Conservation (phyloP, 2,113 vertebrate species). For the Paradoxurus hermaphroditus region DNA sequence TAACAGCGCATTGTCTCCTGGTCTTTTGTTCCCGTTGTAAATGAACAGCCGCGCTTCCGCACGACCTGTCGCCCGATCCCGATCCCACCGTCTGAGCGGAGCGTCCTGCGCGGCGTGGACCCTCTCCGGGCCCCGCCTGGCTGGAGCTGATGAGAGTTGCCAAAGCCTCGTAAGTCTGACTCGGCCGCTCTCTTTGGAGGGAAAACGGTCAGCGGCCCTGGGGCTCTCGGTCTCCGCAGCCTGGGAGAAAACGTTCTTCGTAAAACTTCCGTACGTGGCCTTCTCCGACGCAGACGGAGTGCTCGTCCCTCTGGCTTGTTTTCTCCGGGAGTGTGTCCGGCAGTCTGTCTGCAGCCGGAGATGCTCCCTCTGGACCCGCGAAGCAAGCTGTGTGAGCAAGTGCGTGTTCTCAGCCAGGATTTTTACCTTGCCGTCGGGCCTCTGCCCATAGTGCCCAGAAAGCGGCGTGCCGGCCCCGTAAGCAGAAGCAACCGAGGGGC, state of each 20-base stretch:
- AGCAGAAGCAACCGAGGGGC: not conserved
- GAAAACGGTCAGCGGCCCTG: not conserved
- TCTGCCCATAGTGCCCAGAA: not conserved
- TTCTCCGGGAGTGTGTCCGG: not conserved
- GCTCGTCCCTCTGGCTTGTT: not conserved
- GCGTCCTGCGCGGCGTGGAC: not conserved
- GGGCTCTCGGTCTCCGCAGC: not conserved
- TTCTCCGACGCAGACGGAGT: too few species aligned
- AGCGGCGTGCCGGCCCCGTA: not conserved
- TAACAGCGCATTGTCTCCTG: conserved; percentile 62
- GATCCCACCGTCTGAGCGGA: not conserved
- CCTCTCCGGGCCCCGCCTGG: not conserved
- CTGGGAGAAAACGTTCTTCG: not conserved
- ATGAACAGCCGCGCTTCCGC: conserved; percentile 31
- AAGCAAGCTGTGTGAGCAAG: not conserved
- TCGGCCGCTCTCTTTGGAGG: not conserved
- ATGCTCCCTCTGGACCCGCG: not conserved
- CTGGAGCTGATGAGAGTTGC: not conserved
- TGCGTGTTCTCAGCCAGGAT: not conserved
- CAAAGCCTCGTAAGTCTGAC: not conserved
- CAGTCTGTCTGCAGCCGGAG: not conserved
- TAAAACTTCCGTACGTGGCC: not conserved
- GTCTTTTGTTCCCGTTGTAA: conserved; percentile 63
- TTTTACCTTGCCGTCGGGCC: not conserved
- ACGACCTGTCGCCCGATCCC: not conserved